Evolutionary conservation across 2,113 vertebrate genomes (phyloP), one percentile per base, ranked within the genome.

Genomic region (Mastomys natalensis): DNA sequence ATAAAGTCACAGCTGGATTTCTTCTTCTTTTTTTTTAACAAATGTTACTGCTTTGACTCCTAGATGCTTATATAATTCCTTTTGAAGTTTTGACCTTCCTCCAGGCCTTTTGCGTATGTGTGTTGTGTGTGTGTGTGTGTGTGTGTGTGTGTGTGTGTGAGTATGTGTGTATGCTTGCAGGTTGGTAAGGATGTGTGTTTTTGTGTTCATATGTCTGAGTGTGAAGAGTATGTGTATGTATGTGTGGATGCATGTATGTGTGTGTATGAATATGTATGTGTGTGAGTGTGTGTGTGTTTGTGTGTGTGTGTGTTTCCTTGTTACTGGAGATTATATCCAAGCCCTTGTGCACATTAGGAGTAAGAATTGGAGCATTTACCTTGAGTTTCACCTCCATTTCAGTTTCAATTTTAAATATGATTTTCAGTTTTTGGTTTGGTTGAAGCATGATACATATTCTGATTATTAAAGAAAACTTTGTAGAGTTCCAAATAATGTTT

Each of bases 11-110:
- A 45, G 3, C 3, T 77, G 6, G 34, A 22, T 51, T 93, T 94
- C 48, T 87, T n/a, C n/a, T n/a, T n/a, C n/a, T n/a, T n/a, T n/a
- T 77, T 88, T 88, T 58, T 93, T 86, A 37, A 91, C 8, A 86
- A 7, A 89, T 81, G 26, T 34, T 80, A 1, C 2, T 55, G 48
- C 86, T 92, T 90, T 31, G 53, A 15, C 6, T 13, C 10, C 21
- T 40, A 78, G 26, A 53, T 78, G 45, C 21, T 68, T 93, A 24
- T 15, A 96, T 51, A 94, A 73, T 70, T 89, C 48, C 92, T 34
- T 85, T 76, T 93, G 26, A 94, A 73, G 17, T 66, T 91, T 91
- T 7, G 24, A 29, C 24, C 51, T 92, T 87, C 29, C 76, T 76
- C 24, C n/a, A 80, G 40, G 82, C 60, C 12, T 5, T 85, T 8